Conservation (phyloP, 2,797 vertebrate genomes). For the Rhinogobio ventralis region DNA sequence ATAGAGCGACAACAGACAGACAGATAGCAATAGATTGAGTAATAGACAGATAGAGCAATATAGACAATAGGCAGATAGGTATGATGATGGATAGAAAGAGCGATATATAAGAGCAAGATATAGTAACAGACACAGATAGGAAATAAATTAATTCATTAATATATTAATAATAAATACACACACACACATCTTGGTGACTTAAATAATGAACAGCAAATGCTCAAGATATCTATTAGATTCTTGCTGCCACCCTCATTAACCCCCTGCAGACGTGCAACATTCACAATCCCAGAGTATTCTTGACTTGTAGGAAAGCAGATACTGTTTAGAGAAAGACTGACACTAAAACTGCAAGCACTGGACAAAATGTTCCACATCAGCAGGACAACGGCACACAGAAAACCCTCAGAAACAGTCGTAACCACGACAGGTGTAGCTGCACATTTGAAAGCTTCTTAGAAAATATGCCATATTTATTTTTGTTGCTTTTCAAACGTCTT, state of each 20-base stretch:
- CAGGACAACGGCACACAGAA: slow-evolving; percentile 28
- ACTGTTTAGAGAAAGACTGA: slow-evolving; percentile 5
- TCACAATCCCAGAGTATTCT: slow-evolving; percentile 77
- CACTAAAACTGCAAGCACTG: slow-evolving; percentile 2
- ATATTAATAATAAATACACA: no score
- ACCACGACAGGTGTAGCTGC: background rate
- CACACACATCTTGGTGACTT: background rate
- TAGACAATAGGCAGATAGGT: no score
- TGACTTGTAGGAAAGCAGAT: slow-evolving; percentile 74
- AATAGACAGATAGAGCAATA: no score
- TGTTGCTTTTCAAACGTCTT: background rate
- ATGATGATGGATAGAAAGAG: no score
- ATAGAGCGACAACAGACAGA: no score
- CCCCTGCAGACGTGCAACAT: slow-evolving; percentile 31
- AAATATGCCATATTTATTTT: background rate
- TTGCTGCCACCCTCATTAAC: slow-evolving; percentile 55
- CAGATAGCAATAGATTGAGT: no score
- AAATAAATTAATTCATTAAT: background rate
- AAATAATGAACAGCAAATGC: slow-evolving; percentile 51
- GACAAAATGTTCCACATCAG: slow-evolving; percentile 13
- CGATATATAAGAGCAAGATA: no score
- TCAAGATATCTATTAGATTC: slow-evolving; percentile 48
- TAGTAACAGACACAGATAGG: no score
- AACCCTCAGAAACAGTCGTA: background rate
- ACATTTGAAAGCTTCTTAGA: no score